Base-by-base conservation (phyloP, 2,888 invertebrate genomes). In the Morpho helenor region DNA sequence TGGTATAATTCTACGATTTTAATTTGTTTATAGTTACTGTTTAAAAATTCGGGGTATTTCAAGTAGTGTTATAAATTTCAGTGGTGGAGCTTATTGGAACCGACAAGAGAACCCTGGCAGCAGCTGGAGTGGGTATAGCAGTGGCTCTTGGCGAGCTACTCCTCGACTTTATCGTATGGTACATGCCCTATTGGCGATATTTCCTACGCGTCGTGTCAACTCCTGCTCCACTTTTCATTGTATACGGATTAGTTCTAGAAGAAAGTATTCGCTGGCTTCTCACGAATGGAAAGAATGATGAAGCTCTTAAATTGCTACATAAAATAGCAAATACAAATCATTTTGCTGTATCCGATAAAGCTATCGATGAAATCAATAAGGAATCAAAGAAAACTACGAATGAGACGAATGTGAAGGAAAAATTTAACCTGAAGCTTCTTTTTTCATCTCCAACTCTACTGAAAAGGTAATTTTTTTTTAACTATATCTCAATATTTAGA, bases 251-350 rank as follows among this genome's bases (percentile, higher is more conserved):
- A 85, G 52, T 92, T 5, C 77, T 93, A 39, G 93, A 93, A 22
- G 94, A 94, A 75, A 94, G 94, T 49, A 88, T 93, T 16, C 85
- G 95, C 58, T 95, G 95, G 95, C 87, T 95, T n/a, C 78, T 94
- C 40, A 92, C 92, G 53, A 93, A 93, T 68, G 93, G 88, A 2
- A 66, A 53, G 42, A 92, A 91, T 10, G 84, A 86, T 56, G 84
- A 87, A 68, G 91, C 92, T 0, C 83, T 87, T 6, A 6, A 8
- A 16, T 56, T 65, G 22, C 49, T 65, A 3, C 48, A 65, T n/a
- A 65, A 59, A 41, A 82, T 76, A 2, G 82, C 95, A 94, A 93
- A 41, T 91, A 95, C 65, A 95, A 95, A 80, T 87, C 94, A 80
- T 93, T 94, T 16, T 94, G 94, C 0, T 0, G 40, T 65, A 16